phyloP scores from a whole-genome alignment of 2,888 invertebrate genomes.

The Hemithea aestivaria region DNA sequence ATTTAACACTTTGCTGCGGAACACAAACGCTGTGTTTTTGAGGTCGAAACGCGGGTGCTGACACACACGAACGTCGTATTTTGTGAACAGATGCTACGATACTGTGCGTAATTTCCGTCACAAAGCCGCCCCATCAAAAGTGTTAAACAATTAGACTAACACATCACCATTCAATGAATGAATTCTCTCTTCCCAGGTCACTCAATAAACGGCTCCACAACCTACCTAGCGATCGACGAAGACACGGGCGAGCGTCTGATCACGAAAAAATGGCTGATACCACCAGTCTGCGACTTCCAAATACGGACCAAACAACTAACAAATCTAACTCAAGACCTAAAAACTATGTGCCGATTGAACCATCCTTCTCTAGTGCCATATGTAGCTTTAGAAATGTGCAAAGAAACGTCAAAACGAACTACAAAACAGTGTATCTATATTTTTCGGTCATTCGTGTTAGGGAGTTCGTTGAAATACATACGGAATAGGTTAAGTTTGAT shows the following conservation, averaged over 20 bases:
- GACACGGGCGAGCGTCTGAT: conserved; percentile 85
- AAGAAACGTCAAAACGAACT: conserved; percentile 69
- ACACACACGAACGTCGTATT: too few relatives aligned
- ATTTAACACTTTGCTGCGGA: too few relatives aligned
- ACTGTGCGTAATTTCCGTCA: too few relatives aligned
- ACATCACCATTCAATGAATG: too few relatives aligned
- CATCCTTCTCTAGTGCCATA: conserved; percentile 88
- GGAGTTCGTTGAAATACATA: conserved; percentile 55
- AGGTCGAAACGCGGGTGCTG: too few relatives aligned
- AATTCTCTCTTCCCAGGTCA: conserved; percentile 75
- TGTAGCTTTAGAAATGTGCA: conserved; percentile 83
- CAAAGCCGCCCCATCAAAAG: too few relatives aligned
- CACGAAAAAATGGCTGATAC: conserved; percentile 87
- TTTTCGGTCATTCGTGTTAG: conserved; percentile 84
- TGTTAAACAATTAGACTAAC: too few relatives aligned
- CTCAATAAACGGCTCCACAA: conserved; percentile 84
- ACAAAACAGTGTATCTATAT: conserved; percentile 79
- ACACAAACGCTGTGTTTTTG: too few relatives aligned
- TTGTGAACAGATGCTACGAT: too few relatives aligned
- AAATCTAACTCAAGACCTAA: conserved; percentile 88
- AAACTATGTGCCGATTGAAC: conserved; percentile 82
- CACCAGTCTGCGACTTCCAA: conserved; percentile 56
- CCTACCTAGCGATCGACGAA: conserved; percentile 87
- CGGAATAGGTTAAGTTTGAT: conserved; percentile 38
- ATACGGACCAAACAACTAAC: conserved; percentile 78